Percentiles rank a stretch among this genome's conserved stretches.
These are phyloP conservation scores for Chondrosia reniformis DNA, from an alignment of 37 sponge, comb jelly and placozoan species.

Conservation along the genomic window DNA sequence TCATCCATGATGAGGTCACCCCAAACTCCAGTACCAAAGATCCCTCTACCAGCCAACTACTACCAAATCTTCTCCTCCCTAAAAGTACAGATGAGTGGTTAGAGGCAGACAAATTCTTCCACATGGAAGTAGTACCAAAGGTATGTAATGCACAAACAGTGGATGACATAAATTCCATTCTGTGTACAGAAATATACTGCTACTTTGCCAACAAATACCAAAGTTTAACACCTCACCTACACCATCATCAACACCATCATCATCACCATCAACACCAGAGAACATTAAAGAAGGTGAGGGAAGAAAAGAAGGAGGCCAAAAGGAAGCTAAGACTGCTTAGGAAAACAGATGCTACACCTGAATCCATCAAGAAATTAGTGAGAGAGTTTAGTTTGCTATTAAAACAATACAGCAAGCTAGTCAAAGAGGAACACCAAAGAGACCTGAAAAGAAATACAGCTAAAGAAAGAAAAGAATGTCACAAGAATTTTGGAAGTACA, in stretches of 20 bases:
- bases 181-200: conserved; percentile 14
- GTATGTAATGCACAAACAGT: neutral
- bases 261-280: conserved; percentile 7
- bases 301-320: conserved; percentile 3
- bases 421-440: neutral
- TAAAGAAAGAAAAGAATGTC: neutral
- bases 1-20: no score
- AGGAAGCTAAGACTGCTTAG: conserved; percentile 9
- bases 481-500: neutral
- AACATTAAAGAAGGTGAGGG: neutral
- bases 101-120: conserved; percentile 2
- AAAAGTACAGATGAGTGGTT: neutral
- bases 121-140: neutral
- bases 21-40: neutral
- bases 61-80: neutral
- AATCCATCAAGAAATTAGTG: neutral
- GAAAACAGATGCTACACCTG: neutral
- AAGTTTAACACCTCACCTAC: neutral
- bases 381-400: conserved; percentile 3
- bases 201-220: conserved; percentile 11
- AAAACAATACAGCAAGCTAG: neutral
- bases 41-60: neutral
- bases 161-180: conserved; percentile 7
- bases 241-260: neutral
- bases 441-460: neutral